phyloP scores from a whole-genome alignment of 2,888 invertebrate species.

The Gari tellinella region DNA sequence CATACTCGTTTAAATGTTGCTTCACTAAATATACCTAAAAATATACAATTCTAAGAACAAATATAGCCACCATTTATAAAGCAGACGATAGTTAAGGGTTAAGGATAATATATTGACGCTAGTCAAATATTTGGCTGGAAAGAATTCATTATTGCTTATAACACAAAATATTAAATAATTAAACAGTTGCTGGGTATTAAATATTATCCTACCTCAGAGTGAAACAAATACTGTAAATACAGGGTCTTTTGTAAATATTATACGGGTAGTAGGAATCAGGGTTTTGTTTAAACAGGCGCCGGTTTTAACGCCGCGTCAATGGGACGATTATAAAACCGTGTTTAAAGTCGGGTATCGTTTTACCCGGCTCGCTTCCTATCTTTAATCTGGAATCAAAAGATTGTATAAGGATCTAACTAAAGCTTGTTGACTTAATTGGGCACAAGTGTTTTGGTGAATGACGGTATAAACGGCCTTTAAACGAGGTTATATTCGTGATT shows the following conservation, averaged over 20 bases:
- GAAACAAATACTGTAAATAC: constrained; percentile 24
- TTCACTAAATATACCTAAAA: no score
- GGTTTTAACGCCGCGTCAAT: constrained; percentile 15
- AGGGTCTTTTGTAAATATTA: constrained; percentile 18
- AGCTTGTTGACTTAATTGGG: constrained; percentile 8
- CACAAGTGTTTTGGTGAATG: no score
- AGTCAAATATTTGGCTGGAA: constrained; percentile 34
- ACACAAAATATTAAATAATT: constrained; percentile 22
- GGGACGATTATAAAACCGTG: constrained; percentile 21
- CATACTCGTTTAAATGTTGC: no score
- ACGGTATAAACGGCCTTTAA: no score
- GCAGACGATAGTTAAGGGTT: no score
- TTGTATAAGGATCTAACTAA: not conserved
- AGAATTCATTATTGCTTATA: constrained; percentile 28
- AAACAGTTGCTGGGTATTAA: constrained; percentile 1
- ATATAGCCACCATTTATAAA: no score
- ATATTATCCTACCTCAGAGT: not conserved
- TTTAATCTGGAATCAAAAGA: constrained; percentile 4
- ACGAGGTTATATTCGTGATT: no score
- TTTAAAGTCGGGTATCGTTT: constrained; percentile 41
- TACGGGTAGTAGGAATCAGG: constrained; percentile 6
- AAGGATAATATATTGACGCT: not conserved
- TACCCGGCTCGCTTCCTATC: constrained; percentile 12
- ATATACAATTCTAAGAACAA: no score
- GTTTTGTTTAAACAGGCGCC: constrained; percentile 17